These are phyloP conservation scores for Manis javanica DNA, from an alignment of 2,797 vertebrate species.

Conservation along the genomic window DNA sequence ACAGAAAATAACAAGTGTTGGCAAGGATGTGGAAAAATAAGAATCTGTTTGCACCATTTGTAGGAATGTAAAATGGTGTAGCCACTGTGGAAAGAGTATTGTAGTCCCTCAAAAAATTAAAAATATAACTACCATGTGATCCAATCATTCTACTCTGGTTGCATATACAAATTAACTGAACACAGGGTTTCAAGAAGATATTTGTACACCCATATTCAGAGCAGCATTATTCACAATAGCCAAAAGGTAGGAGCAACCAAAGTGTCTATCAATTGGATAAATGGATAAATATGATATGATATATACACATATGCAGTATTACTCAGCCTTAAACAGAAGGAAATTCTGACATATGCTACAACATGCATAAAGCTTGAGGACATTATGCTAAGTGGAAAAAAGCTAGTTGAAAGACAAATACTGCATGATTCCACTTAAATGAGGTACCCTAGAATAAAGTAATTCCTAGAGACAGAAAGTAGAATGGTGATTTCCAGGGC, in stretches of 20 bases:
- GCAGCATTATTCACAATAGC: too few species aligned
- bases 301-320: background rate
- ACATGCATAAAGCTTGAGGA: background rate
- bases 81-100: background rate
- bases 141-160: too few species aligned
- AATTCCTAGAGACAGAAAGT: too few species aligned
- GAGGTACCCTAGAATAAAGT: too few species aligned
- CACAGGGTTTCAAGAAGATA: too few species aligned
- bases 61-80: background rate
- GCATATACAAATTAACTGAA: too few species aligned
- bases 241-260: background rate
- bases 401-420: background rate
- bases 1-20: background rate
- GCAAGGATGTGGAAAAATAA: background rate
- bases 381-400: background rate
- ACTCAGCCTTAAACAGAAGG: background rate
- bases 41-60: too few species aligned
- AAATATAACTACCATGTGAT: too few species aligned
- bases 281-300: background rate
- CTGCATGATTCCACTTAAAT: too few species aligned
- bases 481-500: too few species aligned
- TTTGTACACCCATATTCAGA: too few species aligned
- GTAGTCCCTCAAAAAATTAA: background rate
- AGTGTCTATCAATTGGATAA: background rate
- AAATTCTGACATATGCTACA: background rate